A percentile compares a stretch with the other conserved stretches of the same genome.
These are phyloP conservation scores for Eulemur rufifrons DNA, from an alignment of 2,113 vertebrate genomes.

Conservation along the genomic window DNA sequence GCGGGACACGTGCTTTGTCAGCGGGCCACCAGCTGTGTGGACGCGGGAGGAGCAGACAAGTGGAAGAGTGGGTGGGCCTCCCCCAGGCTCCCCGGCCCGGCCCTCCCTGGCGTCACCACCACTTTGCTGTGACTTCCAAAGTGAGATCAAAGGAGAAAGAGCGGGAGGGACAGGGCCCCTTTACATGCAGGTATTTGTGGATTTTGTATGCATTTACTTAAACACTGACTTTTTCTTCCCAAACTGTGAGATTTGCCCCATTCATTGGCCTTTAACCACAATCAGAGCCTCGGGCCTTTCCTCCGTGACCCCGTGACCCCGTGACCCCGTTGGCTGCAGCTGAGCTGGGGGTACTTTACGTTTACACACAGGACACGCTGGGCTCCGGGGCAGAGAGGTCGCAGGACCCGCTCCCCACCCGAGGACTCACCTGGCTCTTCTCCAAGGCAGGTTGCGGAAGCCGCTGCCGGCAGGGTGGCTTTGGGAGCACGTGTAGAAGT, in stretches of 20 bases:
- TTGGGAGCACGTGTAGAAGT: fast-evolving
- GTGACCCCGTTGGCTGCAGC: fast-evolving
- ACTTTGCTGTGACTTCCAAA: fast-evolving
- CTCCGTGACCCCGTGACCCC: fast-evolving
- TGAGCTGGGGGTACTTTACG: neutral
- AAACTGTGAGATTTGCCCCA: too few species aligned
- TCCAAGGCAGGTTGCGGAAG: fast-evolving
- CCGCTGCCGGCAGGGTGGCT: neutral
- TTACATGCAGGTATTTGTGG: neutral
- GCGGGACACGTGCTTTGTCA: fast-evolving
- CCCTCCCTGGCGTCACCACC: fast-evolving
- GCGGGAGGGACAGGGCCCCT: too few species aligned
- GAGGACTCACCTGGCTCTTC: neutral
- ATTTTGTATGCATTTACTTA: neutral
- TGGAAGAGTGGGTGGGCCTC: too few species aligned
- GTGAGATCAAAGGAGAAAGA: neutral
- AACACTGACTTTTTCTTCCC: fast-evolving
- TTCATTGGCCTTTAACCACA: neutral
- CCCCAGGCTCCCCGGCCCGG: fast-evolving
- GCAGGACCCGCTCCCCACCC: fast-evolving
- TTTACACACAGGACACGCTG: neutral
- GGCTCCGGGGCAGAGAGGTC: fast-evolving
- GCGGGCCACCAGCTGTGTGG: fast-evolving
- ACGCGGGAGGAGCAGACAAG: fast-evolving
- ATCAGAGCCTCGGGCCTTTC: fast-evolving